phyloP scores from a whole-genome alignment of 2,797 vertebrate genomes.

The Sebastolobus altivelis region DNA sequence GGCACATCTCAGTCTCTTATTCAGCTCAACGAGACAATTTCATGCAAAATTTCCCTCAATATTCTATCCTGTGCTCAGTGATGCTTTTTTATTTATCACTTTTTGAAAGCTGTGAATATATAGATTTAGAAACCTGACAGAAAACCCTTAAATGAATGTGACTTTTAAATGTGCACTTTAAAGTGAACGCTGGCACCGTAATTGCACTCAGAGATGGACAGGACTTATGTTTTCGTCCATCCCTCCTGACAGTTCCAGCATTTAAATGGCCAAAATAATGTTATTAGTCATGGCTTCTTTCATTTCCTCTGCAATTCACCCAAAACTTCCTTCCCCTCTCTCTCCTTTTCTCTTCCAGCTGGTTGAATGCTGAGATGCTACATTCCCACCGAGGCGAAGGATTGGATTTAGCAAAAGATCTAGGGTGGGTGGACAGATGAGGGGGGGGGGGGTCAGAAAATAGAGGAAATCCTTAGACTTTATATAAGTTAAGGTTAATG shows the following conservation, averaged over 20 bases:
- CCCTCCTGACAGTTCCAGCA: background rate
- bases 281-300: conserved; percentile 17
- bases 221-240: background rate
- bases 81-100: background rate
- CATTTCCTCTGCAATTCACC: conserved; percentile 59
- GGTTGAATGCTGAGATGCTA: conserved; percentile 78
- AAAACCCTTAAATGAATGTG: conserved; percentile 10
- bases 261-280: conserved; percentile 15
- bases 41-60: conserved; percentile 29
- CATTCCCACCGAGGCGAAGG: conserved; percentile 58
- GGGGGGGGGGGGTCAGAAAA: conserved; percentile 4
- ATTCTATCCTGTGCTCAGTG: background rate
- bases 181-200: background rate
- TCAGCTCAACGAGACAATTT: conserved; percentile 30
- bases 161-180: conserved; percentile 25
- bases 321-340: conserved; percentile 47
- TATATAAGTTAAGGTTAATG: conserved; percentile 24
- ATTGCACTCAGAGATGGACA: conserved; percentile 6
- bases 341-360: conserved; percentile 80
- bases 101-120: conserved; percentile 35
- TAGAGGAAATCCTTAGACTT: conserved; percentile 7
- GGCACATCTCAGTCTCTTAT: conserved; percentile 30
- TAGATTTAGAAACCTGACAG: background rate
- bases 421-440: conserved; percentile 41
- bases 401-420: conserved; percentile 37